A percentile compares a stretch with the other conserved stretches of the same genome.
Evolutionary conservation across 2,113 vertebrate species (phyloP).

Genomic region (Nanorana parkeri): DNA sequence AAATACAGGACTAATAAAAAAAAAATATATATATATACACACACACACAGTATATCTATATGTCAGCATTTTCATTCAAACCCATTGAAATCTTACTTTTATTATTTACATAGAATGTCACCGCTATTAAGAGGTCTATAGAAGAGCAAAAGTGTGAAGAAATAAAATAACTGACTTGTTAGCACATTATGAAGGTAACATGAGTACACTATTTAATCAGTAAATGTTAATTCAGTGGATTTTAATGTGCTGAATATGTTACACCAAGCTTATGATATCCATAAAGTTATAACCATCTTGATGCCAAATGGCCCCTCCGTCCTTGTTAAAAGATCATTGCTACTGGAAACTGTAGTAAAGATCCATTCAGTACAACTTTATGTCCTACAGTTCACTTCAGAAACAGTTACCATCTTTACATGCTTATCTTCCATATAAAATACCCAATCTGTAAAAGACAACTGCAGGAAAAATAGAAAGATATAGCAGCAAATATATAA

Average conservation of each 20-base stretch:
- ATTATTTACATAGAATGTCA: neutral
- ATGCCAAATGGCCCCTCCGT: neutral
- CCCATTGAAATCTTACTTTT: neutral
- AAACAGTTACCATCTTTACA: too few species aligned
- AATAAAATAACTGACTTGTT: neutral
- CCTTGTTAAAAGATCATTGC: constrained; percentile 12
- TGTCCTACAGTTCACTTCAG: neutral
- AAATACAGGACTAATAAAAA: too few species aligned
- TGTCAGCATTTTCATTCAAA: neutral
- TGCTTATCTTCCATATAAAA: too few species aligned
- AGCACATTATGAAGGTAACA: neutral
- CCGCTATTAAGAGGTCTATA: neutral
- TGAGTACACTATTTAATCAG: neutral
- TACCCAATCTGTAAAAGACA: too few species aligned
- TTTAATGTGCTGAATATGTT: neutral
- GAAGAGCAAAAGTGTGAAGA: neutral
- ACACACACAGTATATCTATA: too few species aligned
- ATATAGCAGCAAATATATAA: too few species aligned
- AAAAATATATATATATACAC: too few species aligned
- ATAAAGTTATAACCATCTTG: neutral
- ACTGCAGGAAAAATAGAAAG: too few species aligned
- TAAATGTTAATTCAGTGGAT: neutral
- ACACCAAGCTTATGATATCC: neutral
- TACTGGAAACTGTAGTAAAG: neutral
- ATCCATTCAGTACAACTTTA: neutral